Conservation (phyloP, 2,113 vertebrate genomes). For the Laticauda colubrina region DNA sequence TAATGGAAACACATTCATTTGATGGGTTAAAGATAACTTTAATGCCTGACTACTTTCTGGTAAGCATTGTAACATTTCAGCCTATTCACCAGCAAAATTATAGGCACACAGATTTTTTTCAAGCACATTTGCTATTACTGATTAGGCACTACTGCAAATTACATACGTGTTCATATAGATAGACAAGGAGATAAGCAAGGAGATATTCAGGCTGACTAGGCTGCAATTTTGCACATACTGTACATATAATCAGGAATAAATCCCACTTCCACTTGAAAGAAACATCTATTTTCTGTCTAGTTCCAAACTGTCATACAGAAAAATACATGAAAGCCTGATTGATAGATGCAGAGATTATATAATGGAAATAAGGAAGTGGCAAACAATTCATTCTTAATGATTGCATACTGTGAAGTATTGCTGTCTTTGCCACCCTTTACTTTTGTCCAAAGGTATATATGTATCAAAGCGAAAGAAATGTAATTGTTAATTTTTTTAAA, state of each 20-base stretch:
- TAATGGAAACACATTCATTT: constrained; percentile 36
- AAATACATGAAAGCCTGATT: neutral
- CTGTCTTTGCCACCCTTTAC: neutral
- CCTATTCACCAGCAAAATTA: neutral
- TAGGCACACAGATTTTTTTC: neutral
- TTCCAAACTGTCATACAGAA: neutral
- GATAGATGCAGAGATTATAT: neutral
- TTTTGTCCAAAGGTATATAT: neutral
- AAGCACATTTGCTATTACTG: neutral
- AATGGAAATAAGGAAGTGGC: neutral
- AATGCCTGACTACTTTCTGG: neutral
- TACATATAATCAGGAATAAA: neutral
- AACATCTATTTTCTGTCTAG: neutral
- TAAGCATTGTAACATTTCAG: neutral
- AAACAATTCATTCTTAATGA: neutral
- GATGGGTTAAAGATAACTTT: neutral
- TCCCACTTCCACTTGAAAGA: neutral
- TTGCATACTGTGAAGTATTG: neutral
- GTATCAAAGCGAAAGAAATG: neutral
- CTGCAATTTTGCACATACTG: neutral
- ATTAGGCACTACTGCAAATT: neutral
- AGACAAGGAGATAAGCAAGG: neutral
- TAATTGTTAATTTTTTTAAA: neutral
- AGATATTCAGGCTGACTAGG: neutral
- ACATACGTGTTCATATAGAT: neutral